These are phyloP conservation scores for Marisa cornuarietis DNA, from an alignment of 1,140 invertebrate species.

Conservation along the genomic window DNA sequence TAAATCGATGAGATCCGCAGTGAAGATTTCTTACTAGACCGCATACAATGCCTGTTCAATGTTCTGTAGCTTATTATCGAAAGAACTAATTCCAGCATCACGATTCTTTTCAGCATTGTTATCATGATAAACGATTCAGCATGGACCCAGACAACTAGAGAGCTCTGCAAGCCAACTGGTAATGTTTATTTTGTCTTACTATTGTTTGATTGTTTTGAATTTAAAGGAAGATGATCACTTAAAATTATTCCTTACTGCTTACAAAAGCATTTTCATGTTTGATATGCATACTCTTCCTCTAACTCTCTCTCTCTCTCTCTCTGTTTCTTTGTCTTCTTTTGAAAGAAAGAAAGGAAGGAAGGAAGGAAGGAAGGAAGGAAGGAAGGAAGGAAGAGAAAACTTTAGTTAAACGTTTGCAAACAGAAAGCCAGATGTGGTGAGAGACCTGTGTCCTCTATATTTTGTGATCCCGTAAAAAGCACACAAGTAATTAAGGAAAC, in stretches of 20 bases:
- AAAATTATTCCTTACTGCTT: background rate
- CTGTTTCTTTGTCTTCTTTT: too few species aligned
- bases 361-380: background rate
- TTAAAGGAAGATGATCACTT: background rate
- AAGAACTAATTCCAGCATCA: background rate
- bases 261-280: background rate
- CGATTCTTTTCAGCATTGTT: background rate
- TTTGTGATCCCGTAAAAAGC: background rate
- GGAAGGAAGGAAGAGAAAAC: background rate
- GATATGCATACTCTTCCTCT: background rate
- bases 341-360: background rate
- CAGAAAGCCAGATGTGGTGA: background rate
- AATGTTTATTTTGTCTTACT: background rate
- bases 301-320: background rate
- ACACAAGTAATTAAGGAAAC: background rate
- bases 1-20: too few species aligned
- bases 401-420: background rate
- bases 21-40: background rate
- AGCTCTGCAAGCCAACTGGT: slow-evolving; percentile 6
- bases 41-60: background rate
- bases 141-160: background rate
- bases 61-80: background rate
- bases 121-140: slow-evolving; percentile 5
- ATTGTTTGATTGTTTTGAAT: background rate
- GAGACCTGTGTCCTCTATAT: background rate